Conservation (phyloP, 2,113 vertebrate species). For the Jacana jacana region DNA sequence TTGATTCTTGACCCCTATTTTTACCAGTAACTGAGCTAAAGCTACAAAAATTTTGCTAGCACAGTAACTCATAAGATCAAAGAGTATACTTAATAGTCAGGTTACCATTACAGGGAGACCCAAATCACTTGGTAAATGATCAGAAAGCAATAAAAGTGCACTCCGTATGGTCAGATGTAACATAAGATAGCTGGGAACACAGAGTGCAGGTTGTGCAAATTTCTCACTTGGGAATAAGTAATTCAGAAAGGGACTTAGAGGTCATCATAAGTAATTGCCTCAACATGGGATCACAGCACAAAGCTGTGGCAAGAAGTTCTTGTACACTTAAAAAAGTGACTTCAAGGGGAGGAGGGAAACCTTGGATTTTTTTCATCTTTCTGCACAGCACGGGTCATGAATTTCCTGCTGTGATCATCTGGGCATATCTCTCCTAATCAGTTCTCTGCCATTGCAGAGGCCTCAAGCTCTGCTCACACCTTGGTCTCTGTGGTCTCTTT, state of each 20-base stretch:
- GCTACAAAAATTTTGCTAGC: background rate
- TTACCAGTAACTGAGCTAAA: background rate
- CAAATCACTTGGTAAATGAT: background rate
- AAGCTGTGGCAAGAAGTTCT: background rate
- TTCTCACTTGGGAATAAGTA: background rate
- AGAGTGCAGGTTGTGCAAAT: background rate
- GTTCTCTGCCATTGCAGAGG: background rate
- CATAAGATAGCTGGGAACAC: background rate
- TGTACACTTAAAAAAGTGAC: background rate
- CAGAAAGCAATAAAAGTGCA: background rate
- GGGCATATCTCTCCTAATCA: background rate
- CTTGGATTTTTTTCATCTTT: background rate
- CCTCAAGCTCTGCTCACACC: background rate
- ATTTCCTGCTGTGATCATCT: constrained; percentile 1
- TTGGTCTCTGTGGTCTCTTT: background rate
- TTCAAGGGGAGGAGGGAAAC: background rate
- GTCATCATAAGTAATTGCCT: background rate
- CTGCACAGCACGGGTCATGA: background rate
- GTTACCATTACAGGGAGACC: background rate
- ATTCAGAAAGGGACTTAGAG: background rate
- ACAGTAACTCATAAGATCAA: background rate
- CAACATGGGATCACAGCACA: background rate
- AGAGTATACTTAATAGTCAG: background rate
- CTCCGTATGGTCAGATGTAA: background rate
- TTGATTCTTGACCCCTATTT: background rate